Evolutionary conservation across 2,797 vertebrate genomes (phyloP).

Genomic region (Cynopterus sphinx): DNA sequence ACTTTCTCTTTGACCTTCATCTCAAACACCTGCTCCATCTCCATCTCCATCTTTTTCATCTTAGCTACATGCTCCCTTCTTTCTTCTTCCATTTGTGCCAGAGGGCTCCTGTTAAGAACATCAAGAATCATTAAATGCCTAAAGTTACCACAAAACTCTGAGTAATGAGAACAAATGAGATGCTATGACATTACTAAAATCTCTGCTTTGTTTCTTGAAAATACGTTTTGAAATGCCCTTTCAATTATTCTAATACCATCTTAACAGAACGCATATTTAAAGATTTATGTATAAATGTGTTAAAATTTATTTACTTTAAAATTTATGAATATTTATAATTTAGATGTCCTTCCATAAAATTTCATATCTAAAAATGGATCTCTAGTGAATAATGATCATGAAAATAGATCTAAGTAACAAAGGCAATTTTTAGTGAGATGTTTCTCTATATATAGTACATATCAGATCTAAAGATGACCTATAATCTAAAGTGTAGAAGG

Average conservation of each 20-base stretch:
- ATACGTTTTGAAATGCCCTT: not conserved
- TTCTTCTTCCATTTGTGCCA: slow-evolving; percentile 99
- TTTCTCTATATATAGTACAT: not conserved
- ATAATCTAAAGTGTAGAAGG: not conserved
- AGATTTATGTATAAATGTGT: not conserved
- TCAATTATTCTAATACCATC: not conserved
- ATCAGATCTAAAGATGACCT: not conserved
- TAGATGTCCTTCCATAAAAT: not conserved
- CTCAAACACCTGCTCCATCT: slow-evolving; percentile 99
- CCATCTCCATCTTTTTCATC: slow-evolving; percentile 99
- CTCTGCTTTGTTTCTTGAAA: not conserved
- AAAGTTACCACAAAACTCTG: not conserved
- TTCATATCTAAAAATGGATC: not conserved
- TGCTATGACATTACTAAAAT: not conserved
- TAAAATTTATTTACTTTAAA: not conserved
- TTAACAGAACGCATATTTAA: slow-evolving; percentile 11
- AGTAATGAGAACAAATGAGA: not conserved
- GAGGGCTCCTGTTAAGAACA: slow-evolving; percentile 91
- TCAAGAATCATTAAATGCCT: slow-evolving; percentile 33
- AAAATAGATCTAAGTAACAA: slow-evolving; percentile 1
- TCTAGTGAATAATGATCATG: not conserved
- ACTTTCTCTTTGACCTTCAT: slow-evolving; percentile 99
- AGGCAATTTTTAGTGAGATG: not conserved
- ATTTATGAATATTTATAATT: not conserved
- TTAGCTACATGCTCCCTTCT: slow-evolving; percentile 96